Base-by-base conservation (phyloP, 2,888 invertebrate genomes). In the Cyaniris semiargus region DNA sequence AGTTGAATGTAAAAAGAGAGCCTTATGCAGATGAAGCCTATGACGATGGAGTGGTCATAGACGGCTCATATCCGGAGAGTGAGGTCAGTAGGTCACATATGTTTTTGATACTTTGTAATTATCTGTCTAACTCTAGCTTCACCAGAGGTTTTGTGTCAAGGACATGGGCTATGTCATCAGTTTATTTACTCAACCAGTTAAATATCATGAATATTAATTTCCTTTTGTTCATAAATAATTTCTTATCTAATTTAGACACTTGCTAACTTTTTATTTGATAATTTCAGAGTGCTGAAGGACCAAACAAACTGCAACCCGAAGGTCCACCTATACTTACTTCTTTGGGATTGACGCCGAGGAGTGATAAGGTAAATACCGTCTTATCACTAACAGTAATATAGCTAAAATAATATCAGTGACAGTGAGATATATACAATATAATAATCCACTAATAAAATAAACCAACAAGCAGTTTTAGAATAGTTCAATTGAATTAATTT, bases 1-100 rank as follows among this genome's bases (percentile, higher is more conserved):
- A 95, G 95, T 86, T 94, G 79, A 92, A 94, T 81, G 91, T 95
- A 79, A 95, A 95, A 88, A 94, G 91, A 88, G 95, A 95, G 84
- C 95, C 95, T 79, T 85, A 94, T 48, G 94, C 91, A 85, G 95
- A 95, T 90, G 94, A 91, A 80, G 88, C 87, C 66, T 93, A 94
- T 90, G 94, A 94, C 88, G 94, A 94, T 90, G 94, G 94, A 87
- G 93, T 94, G 83, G 87, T 89, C 80, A 94, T 94, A 87, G 94
- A 94, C 88, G 92, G 90, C 18, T 88, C 90, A 82, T 94, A 94
- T 81, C 89, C 89, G 82, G 90, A 90, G 77, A 85, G 83, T 87
- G 93, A 94, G 90, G 94, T 94, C 85, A 87, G 90, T 88, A 82
- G 74, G 74, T 27, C 74, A 53, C 27, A 53, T 15, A 48, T 10